Base-by-base conservation (phyloP, 2,113 vertebrate genomes). In the Cyanocitta stelleri region DNA sequence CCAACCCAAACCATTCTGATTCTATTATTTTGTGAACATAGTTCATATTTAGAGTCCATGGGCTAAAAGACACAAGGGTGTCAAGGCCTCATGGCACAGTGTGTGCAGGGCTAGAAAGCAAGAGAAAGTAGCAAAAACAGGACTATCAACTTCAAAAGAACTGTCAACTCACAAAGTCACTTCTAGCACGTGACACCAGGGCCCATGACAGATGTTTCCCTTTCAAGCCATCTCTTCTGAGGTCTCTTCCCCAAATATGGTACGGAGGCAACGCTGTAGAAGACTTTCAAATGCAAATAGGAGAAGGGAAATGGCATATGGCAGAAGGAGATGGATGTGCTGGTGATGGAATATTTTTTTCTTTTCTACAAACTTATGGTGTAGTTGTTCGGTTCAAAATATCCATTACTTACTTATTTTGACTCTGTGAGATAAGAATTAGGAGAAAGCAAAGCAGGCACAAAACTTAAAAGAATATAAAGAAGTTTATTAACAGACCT, bases 201-300 rank as follows among this genome's bases (percentile, higher is more conserved):
- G 64, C 24, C 67, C 6, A 1, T 26, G 52, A 58, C 91, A 95
- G 88, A 95, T n/a, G 49, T 95, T 93, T 83, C 52, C 72, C 61
- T 82, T 91, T 88, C 91, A 91, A 43, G 27, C 16, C 15, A 3
- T 78, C 89, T 88, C 74, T 89, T 84, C 77, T 69, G 80, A 69
- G 30, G 56, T 54, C 56, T 89, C 33, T 46, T 78, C 63, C 78
- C 90, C 61, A 77, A 87, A 84, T 73, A 18, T 18, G 61, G 74
- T 29, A 41, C 35, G 64, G 88, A 91, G 59, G 69, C 29, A 88
- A 10, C 9, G 43, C 44, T 13, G 13, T 11, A 41, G 48, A 89
- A 94, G 41, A 46, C 72, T 94, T 96, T 94, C 59, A 93, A 79
- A 90, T 96, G 87, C 89, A 96, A 95, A 95, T 80, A 52, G 9